Conservation (phyloP, 2,113 vertebrate genomes). For the Tragelaphus imberbis region DNA sequence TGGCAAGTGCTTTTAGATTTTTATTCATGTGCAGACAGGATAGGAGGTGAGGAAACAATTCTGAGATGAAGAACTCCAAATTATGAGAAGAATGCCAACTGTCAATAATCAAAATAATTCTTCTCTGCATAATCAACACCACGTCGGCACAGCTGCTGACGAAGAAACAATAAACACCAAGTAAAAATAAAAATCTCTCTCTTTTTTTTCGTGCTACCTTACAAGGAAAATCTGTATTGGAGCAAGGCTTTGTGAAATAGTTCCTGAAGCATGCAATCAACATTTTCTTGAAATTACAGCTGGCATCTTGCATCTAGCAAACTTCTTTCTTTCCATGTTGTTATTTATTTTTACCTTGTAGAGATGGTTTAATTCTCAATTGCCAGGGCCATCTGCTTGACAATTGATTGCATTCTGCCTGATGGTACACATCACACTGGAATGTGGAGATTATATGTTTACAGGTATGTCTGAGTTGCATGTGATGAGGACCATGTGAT, state of each 20-base stretch:
- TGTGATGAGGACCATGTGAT: not conserved
- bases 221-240: slow-evolving; percentile 55
- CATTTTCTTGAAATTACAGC: slow-evolving; percentile 69
- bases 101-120: slow-evolving; percentile 78
- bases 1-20: slow-evolving; percentile 56
- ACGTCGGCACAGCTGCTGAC: slow-evolving; percentile 64
- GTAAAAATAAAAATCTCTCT: slow-evolving; percentile 56
- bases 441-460: not conserved
- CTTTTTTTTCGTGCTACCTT: slow-evolving; percentile 62
- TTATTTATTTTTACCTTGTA: slow-evolving; percentile 44
- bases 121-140: slow-evolving; percentile 72
- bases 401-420: not conserved
- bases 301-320: slow-evolving; percentile 24
- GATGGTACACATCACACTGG: accelerated
- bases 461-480: too few species aligned
- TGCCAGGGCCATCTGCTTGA: not conserved
- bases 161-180: slow-evolving; percentile 63
- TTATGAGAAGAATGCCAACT: slow-evolving; percentile 69
- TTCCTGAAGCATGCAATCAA: slow-evolving; percentile 61
- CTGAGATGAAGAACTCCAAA: slow-evolving; percentile 73
- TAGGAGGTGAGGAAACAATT: slow-evolving; percentile 69
- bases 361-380: not conserved
- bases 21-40: slow-evolving; percentile 63
- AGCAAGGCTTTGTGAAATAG: slow-evolving; percentile 48
- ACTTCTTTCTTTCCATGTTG: slow-evolving; percentile 1